Evolutionary conservation across 1,140 invertebrate species (phyloP).

Genomic region (Scaptomyza hsui): DNA sequence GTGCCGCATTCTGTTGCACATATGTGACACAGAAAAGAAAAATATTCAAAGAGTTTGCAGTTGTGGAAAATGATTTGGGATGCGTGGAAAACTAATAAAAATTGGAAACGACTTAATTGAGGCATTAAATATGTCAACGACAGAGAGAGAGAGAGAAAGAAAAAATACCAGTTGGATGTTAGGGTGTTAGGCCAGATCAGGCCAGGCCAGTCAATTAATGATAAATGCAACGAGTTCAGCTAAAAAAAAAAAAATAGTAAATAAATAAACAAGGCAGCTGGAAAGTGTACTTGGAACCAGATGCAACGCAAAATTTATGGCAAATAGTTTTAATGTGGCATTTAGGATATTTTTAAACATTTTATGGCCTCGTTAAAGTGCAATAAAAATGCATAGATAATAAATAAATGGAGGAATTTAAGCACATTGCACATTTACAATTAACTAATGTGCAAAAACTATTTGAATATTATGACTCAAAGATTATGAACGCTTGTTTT

Average conservation of each 20-base stretch:
- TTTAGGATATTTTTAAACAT: neutral
- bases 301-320: neutral
- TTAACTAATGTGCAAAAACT: too few relatives aligned
- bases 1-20: conserved; percentile 19
- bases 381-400: neutral
- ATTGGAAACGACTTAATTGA: conserved; percentile 51
- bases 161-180: neutral
- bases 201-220: conserved; percentile 39
- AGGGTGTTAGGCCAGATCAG: conserved; percentile 2
- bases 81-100: conserved; percentile 53
- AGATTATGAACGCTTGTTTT: neutral
- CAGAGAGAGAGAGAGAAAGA: conserved; percentile 1
- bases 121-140: conserved; percentile 49
- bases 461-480: too few relatives aligned
- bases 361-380: conserved; percentile 8
- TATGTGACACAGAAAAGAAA: neutral
- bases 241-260: conserved; percentile 1
- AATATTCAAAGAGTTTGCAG: neutral
- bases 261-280: conserved; percentile 22
- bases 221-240: conserved; percentile 34
- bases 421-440: too few relatives aligned
- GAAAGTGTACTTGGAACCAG: conserved; percentile 1
- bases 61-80: conserved; percentile 25
- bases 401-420: neutral
- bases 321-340: neutral